Evolutionary conservation across 2,888 invertebrate species (phyloP), one percentile per base, ranked within the genome.

Genomic region (Oasisia sp.): DNA sequence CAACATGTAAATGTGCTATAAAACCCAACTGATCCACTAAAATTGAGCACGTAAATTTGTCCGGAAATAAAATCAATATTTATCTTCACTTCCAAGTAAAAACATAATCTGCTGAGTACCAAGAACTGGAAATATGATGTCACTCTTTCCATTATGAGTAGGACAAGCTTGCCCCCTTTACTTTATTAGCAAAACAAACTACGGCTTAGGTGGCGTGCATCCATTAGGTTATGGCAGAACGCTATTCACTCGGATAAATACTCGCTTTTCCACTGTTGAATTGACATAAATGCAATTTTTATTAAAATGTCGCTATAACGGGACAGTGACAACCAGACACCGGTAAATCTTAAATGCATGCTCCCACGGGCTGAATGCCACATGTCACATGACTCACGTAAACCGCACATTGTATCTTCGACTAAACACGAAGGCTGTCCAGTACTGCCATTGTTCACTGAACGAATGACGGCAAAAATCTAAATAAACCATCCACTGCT

Each of bases 171-270:
- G 14, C 58, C 27, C 58, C 58, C 58, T 14, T 58, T 58, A 58
- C 19, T 74, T 74, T 1, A 74, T n/a, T 74, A 74, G 74, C 74
- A n/a, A 7, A 74, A 74, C 27, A 74, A 19, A 74, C 74, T 74
- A 74, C n/a, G 0, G 19, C 50, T 50, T 50, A 50, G 0, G 74
- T 3, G 74, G 74, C 4, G 27, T 27, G 74, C 74, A 27, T 74
- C 74, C 74, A n/a, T 74, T 74, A 74, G 27, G 74, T 74, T 74
- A 27, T 74, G 74, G n/a, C 74, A 74, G 74, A 74, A 74, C 74
- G n/a, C 74, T 74, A 74, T 74, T 74, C 74, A 74, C 27, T 74
- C 19, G 4, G 74, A 74, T 74, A 74, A 74, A 74, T 74, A n/a
- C 74, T 27, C 27, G n/a, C 27, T 74, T 74, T 74, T 74, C 27